Evolutionary conservation across 2,113 vertebrate genomes (phyloP).

Genomic region (Amphilophus citrinellus): DNA sequence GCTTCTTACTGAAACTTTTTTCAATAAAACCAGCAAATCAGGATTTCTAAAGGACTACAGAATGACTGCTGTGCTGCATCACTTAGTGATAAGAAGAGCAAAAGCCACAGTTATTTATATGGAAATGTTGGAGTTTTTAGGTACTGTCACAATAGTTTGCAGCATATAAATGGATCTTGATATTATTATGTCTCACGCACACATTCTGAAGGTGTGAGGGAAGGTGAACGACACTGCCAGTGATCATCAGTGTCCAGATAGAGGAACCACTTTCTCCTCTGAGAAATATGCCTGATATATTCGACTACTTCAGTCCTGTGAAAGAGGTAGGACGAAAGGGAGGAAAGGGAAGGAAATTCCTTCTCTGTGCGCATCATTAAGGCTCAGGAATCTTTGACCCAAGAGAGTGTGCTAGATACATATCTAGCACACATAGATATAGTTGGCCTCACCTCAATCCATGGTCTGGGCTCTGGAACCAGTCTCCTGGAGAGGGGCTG

Average conservation of each 20-base stretch:
- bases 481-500: no score
- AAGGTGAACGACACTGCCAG: not conserved
- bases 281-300: conserved; percentile 19
- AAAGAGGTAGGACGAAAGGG: not conserved
- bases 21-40: no score
- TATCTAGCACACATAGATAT: not conserved
- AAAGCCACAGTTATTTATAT: conserved; percentile 26
- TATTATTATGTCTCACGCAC: not conserved
- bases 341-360: not conserved
- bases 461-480: no score
- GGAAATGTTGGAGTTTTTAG: conserved; percentile 35
- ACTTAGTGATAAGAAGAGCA: not conserved
- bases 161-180: conserved; percentile 4
- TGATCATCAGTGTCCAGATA: conserved; percentile 23
- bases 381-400: conserved; percentile 17
- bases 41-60: not conserved
- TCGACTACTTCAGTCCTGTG: not conserved
- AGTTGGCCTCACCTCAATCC: no score
- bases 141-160: conserved; percentile 22
- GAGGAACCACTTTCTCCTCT: not conserved
- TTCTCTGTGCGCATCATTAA: conserved; percentile 23
- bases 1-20: not conserved
- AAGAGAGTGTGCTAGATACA: not conserved
- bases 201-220: conserved; percentile 2
- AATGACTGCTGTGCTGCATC: conserved; percentile 1